Base-by-base conservation (phyloP, 2,888 invertebrate genomes). In the Cataglyphis albicans region DNA sequence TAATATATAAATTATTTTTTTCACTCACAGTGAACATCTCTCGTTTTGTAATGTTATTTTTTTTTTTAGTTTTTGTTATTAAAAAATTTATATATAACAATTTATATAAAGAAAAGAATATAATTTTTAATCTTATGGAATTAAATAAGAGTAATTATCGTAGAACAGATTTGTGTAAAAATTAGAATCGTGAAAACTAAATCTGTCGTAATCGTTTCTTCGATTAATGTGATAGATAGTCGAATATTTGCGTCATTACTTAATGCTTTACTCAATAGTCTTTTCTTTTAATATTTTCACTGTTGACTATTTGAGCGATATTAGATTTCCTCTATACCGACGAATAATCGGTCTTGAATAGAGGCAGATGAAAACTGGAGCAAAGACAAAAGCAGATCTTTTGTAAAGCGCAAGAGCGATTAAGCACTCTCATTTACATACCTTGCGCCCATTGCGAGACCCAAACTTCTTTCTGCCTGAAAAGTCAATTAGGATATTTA, bases 401-500 rank as follows among this genome's bases (percentile, higher is more conserved):
- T 78, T 70, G 41, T 80, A 35, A 72, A 80, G 44, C 59, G 59
- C 68, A 72, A 72, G 44, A 44, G 15, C 55, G 55, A 55, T 76
- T 32, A 59, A 80, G 44, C 67, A 59, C 21, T 78, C 32, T 44
- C 35, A 72, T 72, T 80, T 72, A 21, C 44, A 44, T 80, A 32
- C 59, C 59, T 80, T 55, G 57, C 52, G 41, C 57, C 64, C 38
- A 57, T 78, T 55, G 41, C 65, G 10, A 70, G 35, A 70, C 10
- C 29, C 44, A 57, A 78, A 70, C 41, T 57, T 25, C 32, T 21
- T 70, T 68, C 68, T n/a, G 10, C 57, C 29, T 76, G 78, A 72
- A 35, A 80, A 80, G 59, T 59, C 72, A 72, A 80, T 80, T 72
- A 41, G 15, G 52, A 76, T 55, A 68, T 76, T 68, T 68, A 76